phyloP scores from a whole-genome alignment of 1,140 invertebrate genomes.

The Odontomachus brunneus region DNA sequence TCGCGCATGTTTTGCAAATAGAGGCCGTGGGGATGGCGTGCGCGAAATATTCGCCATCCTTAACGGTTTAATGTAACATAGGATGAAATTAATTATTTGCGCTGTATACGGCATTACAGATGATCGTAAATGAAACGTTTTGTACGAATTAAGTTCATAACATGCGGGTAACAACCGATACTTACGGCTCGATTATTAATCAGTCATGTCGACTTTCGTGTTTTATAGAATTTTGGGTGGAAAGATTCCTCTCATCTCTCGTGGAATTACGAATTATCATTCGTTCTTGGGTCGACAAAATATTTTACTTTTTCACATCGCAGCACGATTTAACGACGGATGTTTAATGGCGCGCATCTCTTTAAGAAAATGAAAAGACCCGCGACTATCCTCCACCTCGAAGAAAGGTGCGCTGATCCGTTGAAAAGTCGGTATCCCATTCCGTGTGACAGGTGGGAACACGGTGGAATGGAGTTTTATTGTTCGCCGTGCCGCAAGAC shows the following conservation, averaged over 20 bases:
- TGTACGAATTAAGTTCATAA: not conserved
- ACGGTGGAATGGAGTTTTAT: slow-evolving; percentile 39
- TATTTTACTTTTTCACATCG: not conserved
- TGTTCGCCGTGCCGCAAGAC: slow-evolving; percentile 7
- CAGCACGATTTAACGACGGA: not conserved
- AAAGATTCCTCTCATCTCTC: too few relatives aligned
- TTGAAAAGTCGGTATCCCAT: slow-evolving; percentile 4
- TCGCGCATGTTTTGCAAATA: slow-evolving; percentile 48
- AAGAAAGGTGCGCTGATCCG: not conserved
- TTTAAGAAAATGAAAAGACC: not conserved
- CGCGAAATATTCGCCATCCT: slow-evolving; percentile 45
- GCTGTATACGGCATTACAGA: not conserved
- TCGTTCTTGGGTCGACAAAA: not conserved
- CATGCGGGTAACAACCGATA: not conserved
- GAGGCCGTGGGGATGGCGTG: slow-evolving; percentile 8
- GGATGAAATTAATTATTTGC: slow-evolving; percentile 46
- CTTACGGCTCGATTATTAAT: not conserved
- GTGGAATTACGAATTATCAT: not conserved
- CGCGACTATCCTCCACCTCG: not conserved
- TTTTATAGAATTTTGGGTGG: not conserved
- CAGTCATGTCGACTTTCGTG: not conserved
- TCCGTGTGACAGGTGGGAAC: slow-evolving; percentile 4
- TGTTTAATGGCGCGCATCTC: not conserved
- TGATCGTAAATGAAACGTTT: not conserved
- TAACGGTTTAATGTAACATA: slow-evolving; percentile 27